phyloP scores from a whole-genome alignment of 2,797 vertebrate species.

The Coccyzus lansbergi region DNA sequence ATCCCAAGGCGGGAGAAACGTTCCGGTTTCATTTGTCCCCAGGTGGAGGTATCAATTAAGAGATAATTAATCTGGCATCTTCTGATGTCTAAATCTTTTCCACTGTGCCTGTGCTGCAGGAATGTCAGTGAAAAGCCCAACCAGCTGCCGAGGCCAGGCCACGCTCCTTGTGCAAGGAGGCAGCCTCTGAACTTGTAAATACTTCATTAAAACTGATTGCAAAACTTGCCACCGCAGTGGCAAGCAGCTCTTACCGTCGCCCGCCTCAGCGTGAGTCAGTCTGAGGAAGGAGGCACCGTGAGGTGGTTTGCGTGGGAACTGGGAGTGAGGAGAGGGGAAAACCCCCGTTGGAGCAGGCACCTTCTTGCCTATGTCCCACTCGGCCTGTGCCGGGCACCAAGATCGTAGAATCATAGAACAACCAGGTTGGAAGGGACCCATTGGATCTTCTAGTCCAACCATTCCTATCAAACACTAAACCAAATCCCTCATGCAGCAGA shows the following conservation, averaged over 20 bases:
- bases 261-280: neutral
- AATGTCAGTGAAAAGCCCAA: conserved; percentile 25
- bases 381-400: rapidly evolving
- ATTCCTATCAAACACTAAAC: too few species aligned
- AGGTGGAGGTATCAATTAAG: conserved; percentile 64
- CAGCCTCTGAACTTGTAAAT: neutral
- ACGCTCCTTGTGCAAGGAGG: conserved; percentile 11
- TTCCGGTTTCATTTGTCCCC: conserved; percentile 54
- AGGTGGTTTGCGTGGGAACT: neutral
- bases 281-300: neutral
- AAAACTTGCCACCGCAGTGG: neutral
- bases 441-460: too few species aligned
- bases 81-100: conserved; percentile 54
- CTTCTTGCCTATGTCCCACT: neutral
- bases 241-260: neutral
- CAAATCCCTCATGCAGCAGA: too few species aligned
- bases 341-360: neutral
- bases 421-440: too few species aligned
- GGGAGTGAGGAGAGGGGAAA: neutral
- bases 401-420: too few species aligned
- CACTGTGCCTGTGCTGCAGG: conserved; percentile 13
- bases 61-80: conserved; percentile 50
- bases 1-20: conserved; percentile 17
- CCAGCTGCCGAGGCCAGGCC: neutral
- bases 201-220: conserved; percentile 39